phyloP scores from a whole-genome alignment of 2,113 vertebrate genomes.

The Engraulis encrasicolus region DNA sequence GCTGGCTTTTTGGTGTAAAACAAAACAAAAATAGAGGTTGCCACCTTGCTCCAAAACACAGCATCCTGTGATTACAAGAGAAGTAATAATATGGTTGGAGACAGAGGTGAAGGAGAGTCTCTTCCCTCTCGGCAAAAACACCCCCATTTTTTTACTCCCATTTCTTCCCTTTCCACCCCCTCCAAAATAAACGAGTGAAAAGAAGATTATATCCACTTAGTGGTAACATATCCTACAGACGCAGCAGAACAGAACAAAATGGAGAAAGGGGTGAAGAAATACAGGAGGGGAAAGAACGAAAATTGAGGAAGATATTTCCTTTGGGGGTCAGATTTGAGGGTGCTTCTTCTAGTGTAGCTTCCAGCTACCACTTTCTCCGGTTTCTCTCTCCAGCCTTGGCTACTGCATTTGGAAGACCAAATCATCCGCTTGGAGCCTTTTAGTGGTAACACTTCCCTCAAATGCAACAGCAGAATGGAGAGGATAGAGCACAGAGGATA shows the following conservation, averaged over 20 bases:
- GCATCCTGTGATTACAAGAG: constrained; percentile 28
- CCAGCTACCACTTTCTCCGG: no score
- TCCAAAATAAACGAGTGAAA: not conserved
- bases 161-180: not conserved
- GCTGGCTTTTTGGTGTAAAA: no score
- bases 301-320: not conserved
- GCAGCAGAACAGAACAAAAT: no score
- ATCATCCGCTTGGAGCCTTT: no score
- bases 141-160: not conserved
- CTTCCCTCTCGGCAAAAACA: no score
- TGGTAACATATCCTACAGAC: not conserved
- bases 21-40: not conserved
- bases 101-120: not conserved
- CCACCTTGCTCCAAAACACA: constrained; percentile 37
- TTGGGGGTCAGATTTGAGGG: not conserved
- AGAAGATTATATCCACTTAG: not conserved
- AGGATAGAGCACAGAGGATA: no score
- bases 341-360: not conserved
- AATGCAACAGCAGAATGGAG: no score
- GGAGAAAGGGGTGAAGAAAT: no score
- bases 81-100: constrained; percentile 35
- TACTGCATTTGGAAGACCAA: no score
- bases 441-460: no score
- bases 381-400: no score
- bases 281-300: not conserved